Evolutionary conservation across 2,888 invertebrate species (phyloP).

Genomic region (Melanotus villosus): DNA sequence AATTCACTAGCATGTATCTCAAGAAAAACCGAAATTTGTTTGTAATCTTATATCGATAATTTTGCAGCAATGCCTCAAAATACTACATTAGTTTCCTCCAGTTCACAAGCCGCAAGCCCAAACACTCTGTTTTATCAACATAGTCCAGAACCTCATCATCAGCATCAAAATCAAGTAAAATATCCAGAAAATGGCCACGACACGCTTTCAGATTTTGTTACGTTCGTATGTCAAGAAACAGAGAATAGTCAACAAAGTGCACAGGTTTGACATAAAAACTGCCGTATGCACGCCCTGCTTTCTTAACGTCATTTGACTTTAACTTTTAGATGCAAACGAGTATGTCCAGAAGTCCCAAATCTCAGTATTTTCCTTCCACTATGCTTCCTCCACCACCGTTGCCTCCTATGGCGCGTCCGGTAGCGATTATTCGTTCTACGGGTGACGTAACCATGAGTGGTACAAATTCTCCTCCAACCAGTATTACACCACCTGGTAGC

Average conservation of each 20-base stretch:
- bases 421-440: conserved; percentile 95
- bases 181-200: conserved; percentile 92
- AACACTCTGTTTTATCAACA: conserved; percentile 72
- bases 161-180: conserved; percentile 72
- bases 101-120: conserved; percentile 71
- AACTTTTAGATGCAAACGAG: conserved; percentile 69
- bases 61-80: conserved; percentile 70
- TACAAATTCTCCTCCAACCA: conserved; percentile 76
- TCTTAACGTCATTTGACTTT: background rate
- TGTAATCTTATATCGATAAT: no score
- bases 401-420: conserved; percentile 96
- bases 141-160: conserved; percentile 72
- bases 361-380: conserved; percentile 90
- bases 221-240: conserved; percentile 96
- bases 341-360: conserved; percentile 79
- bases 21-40: no score
- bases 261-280: conserved; percentile 72
- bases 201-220: conserved; percentile 95
- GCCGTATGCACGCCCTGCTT: background rate
- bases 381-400: conserved; percentile 96
- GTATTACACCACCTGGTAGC: conserved; percentile 72
- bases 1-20: no score
- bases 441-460: conserved; percentile 73
- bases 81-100: conserved; percentile 70
- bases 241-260: conserved; percentile 82